Evolutionary conservation across 2,113 vertebrate genomes (phyloP).

Genomic region (Clinocottus analis): DNA sequence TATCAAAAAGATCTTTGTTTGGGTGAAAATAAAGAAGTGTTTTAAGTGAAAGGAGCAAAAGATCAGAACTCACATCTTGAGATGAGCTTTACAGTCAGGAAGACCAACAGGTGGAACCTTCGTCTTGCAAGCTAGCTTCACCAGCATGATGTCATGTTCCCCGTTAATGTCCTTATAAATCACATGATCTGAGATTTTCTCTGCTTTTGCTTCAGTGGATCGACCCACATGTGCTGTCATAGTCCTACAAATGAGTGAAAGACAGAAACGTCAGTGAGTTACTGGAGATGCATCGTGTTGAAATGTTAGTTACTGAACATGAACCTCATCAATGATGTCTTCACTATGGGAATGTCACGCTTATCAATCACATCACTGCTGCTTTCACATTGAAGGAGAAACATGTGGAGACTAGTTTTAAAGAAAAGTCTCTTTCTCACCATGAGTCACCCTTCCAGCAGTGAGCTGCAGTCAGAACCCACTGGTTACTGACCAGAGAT

Average conservation of each 20-base stretch:
- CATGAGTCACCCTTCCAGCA: background rate
- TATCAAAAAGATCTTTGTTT: too few species aligned
- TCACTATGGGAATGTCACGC: too few species aligned
- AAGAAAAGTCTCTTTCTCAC: background rate
- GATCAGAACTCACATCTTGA: background rate
- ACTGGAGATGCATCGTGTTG: background rate
- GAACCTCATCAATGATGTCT: too few species aligned
- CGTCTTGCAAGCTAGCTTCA: background rate
- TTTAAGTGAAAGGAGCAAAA: too few species aligned
- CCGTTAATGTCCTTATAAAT: background rate
- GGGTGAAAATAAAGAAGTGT: too few species aligned
- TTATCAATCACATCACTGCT: background rate
- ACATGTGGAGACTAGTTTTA: background rate
- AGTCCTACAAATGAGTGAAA: background rate
- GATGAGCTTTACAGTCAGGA: background rate
- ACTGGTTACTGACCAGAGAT: slow-evolving; percentile 15
- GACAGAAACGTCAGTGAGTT: background rate
- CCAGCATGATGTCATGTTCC: slow-evolving; percentile 4
- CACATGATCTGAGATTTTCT: fast-evolving
- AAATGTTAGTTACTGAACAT: too few species aligned
- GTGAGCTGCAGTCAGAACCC: slow-evolving; percentile 18
- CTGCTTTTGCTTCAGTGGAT: fast-evolving
- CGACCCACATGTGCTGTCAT: background rate
- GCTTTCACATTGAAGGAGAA: background rate
- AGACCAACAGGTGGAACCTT: fast-evolving